These are phyloP conservation scores for Glaucopsyche alexis DNA, from an alignment of 2,888 invertebrate genomes.

Conservation along the genomic window DNA sequence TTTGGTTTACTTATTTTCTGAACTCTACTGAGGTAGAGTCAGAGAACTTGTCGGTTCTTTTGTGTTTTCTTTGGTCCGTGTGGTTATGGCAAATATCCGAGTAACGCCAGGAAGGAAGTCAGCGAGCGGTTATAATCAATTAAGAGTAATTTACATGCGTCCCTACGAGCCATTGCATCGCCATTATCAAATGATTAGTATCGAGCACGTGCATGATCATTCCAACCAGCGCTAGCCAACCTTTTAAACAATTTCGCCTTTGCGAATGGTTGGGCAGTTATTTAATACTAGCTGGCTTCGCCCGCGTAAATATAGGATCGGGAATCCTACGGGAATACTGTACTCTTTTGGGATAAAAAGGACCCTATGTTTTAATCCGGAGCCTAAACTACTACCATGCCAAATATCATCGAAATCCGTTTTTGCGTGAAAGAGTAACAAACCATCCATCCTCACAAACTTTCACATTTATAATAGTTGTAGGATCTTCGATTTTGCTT, in stretches of 20 bases:
- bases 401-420: too few species aligned
- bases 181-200: conserved; percentile 30
- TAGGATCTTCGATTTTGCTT: too few species aligned
- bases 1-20: not conserved
- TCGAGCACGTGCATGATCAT: conserved; percentile 29
- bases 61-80: conserved; percentile 31
- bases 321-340: too few species aligned
- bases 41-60: not conserved
- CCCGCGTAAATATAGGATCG: too few species aligned
- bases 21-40: not conserved
- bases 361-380: too few species aligned
- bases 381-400: too few species aligned
- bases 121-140: conserved; percentile 63
- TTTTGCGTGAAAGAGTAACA: too few species aligned
- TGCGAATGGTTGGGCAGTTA: too few species aligned
- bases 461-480: too few species aligned
- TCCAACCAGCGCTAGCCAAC: not conserved
- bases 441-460: too few species aligned
- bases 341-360: too few species aligned
- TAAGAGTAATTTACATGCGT: conserved; percentile 57
- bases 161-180: conserved; percentile 25
- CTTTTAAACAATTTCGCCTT: not conserved
- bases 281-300: too few species aligned
- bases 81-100: conserved; percentile 35
- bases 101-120: conserved; percentile 35